Conservation (phyloP, 2,113 vertebrate species). For the Calonectris borealis region DNA sequence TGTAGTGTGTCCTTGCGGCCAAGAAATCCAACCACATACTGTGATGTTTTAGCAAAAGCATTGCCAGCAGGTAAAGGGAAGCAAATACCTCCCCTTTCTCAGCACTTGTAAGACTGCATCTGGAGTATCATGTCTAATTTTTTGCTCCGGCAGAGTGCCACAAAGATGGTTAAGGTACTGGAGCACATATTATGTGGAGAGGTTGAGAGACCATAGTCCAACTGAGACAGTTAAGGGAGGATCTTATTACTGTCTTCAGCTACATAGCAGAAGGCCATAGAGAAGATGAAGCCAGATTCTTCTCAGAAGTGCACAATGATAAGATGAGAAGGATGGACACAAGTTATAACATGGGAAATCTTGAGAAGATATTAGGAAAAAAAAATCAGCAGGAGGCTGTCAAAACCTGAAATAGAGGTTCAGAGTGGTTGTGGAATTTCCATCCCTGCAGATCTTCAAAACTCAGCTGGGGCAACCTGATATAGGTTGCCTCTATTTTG, state of each 20-base stretch:
- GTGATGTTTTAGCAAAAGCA: not conserved
- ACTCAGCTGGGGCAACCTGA: not conserved
- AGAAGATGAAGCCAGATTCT: not conserved
- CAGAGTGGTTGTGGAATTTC: not conserved
- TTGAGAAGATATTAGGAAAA: not conserved
- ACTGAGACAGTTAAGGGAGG: not conserved
- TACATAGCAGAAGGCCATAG: not conserved
- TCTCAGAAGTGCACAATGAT: not conserved
- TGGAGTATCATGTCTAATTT: not conserved
- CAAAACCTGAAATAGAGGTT: not conserved
- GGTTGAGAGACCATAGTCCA: not conserved
- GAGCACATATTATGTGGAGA: not conserved
- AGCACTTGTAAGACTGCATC: not conserved
- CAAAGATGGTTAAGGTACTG: not conserved
- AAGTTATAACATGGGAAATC: not conserved
- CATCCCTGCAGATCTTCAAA: not conserved
- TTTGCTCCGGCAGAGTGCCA: not conserved
- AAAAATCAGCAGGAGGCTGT: not conserved
- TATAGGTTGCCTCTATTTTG: not conserved
- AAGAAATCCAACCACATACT: not conserved
- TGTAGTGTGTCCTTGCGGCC: not conserved
- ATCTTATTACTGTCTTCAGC: not conserved
- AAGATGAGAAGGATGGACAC: not conserved
- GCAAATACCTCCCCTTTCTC: rapidly evolving
- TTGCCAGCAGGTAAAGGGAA: not conserved